Evolutionary conservation across 2,888 invertebrate genomes (phyloP).

Genomic region (Neocrepidodera transversa): DNA sequence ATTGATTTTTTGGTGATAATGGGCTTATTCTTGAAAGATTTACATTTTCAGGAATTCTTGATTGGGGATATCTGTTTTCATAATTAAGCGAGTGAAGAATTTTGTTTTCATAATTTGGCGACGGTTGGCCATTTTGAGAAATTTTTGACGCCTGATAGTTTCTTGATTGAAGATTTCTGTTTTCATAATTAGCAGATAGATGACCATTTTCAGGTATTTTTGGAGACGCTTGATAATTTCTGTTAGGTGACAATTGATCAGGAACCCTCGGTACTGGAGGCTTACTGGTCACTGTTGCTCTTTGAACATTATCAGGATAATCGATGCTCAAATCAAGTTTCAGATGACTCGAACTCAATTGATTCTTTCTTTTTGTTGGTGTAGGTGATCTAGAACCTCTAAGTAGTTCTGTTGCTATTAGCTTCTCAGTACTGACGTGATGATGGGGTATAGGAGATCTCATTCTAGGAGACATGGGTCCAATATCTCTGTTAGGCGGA

Average conservation of each 20-base stretch:
- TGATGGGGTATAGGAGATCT: slow-evolving; percentile 57
- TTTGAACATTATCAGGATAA: slow-evolving; percentile 47
- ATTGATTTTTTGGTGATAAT: slow-evolving; percentile 17
- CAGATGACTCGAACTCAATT: slow-evolving; percentile 47
- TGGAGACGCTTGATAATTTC: not conserved
- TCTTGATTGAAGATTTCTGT: slow-evolving; percentile 1
- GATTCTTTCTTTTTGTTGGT: slow-evolving; percentile 36
- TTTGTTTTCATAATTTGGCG: slow-evolving; percentile 8
- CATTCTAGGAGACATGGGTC: slow-evolving; percentile 55
- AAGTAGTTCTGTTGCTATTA: slow-evolving; percentile 57
- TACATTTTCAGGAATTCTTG: not conserved
- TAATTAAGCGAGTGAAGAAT: slow-evolving; percentile 6
- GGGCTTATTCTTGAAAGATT: not conserved
- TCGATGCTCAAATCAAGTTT: slow-evolving; percentile 50
- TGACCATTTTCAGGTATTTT: not conserved
- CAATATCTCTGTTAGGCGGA: slow-evolving; percentile 55
- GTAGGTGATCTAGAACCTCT: slow-evolving; percentile 47
- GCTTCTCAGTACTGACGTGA: slow-evolving; percentile 56
- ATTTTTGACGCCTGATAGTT: too few relatives aligned
- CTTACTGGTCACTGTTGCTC: slow-evolving; percentile 34
- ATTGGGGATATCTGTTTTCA: slow-evolving; percentile 7
- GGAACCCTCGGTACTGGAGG: slow-evolving; percentile 41
- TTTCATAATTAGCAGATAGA: slow-evolving; percentile 1
- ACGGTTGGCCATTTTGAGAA: not conserved
- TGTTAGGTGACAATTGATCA: slow-evolving; percentile 9